Evolutionary conservation across 2,113 vertebrate genomes (phyloP), one percentile per base, ranked within the genome.

Genomic region (Mormyrus lacerda): DNA sequence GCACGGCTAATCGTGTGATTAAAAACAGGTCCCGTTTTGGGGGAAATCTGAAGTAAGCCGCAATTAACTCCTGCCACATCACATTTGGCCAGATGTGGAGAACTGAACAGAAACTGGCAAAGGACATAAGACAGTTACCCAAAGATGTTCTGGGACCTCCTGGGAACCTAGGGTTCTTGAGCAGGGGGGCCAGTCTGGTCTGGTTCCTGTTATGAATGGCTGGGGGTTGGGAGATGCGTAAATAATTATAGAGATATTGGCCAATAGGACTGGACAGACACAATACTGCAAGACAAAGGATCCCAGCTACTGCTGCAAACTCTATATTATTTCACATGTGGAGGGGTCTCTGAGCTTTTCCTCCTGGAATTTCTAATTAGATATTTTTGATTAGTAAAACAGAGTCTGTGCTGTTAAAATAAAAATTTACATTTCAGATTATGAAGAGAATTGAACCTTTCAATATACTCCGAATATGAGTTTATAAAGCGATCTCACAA

Each of bases 121-220:
- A 44, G 15, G 61, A 84, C 11, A 55, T 21, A 55, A 48, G 10
- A 86, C 92, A 94, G 91, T 95, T 94, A 96, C 94, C 94, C 65
- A 94, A 93, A 45, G 94, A 92, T 47, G 93, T 92, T 89, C 91
- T 94, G 24, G 93, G 91, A 4, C 91, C 91, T 92, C 93, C 95
- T 8, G 93, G 92, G 87, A 94, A 91, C 3, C 89, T 89, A 1
- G 91, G 86, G 3, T 86, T 92, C 90, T 90, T 94, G 85, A 91
- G 61, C 11, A 91, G 51, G 48, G 92, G 42, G 35, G 88, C 6
- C 4, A 89, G 65, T 27, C 87, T 89, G 73, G 93, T 24, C 4
- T 93, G 91, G 1, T 93, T 95, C 85, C 90, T 88, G 87, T 96
- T 95, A 91, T 94, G 92, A 17, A 95, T 61, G 55, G 90, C 95